A percentile compares a stretch with the other conserved stretches of the same genome.
Conservation (phyloP, 2,113 vertebrate species). For the Capreolus pygargus region DNA sequence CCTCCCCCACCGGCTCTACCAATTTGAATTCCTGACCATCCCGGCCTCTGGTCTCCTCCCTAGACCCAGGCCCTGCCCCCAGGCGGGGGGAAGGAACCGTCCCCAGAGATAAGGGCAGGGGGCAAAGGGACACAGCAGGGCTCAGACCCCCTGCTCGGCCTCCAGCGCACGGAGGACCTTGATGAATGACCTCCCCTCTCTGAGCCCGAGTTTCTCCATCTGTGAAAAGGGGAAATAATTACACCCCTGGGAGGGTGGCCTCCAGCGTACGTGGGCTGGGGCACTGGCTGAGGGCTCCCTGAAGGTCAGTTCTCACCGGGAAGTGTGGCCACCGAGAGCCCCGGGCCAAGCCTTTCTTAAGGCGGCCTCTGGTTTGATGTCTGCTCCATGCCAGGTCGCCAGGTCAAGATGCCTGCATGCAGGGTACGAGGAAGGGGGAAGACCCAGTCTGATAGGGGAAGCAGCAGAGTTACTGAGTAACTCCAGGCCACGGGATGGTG, state of each 20-base stretch:
- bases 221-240: neutral
- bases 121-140: constrained; percentile 40
- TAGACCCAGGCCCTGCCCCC: constrained; percentile 42
- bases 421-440: neutral
- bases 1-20: constrained; percentile 3
- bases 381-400: neutral
- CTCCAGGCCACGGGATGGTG: neutral
- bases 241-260: neutral
- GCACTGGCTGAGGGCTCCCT: neutral
- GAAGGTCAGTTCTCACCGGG: neutral
- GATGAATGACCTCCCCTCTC: constrained; percentile 36
- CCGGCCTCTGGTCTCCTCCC: constrained; percentile 33
- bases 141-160: constrained; percentile 21
- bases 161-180: constrained; percentile 47
- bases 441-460: neutral
- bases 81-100: constrained; percentile 62
- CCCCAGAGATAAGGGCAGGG: constrained; percentile 73
- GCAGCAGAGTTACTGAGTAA: neutral
- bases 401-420: neutral
- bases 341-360: neutral
- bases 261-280: neutral
- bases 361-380: neutral
- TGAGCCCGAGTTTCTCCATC: neutral
- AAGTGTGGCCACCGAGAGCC: neutral
- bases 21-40: constrained; percentile 63